Conservation (phyloP, 2,888 invertebrate species). For the Pterobdella sp. region DNA sequence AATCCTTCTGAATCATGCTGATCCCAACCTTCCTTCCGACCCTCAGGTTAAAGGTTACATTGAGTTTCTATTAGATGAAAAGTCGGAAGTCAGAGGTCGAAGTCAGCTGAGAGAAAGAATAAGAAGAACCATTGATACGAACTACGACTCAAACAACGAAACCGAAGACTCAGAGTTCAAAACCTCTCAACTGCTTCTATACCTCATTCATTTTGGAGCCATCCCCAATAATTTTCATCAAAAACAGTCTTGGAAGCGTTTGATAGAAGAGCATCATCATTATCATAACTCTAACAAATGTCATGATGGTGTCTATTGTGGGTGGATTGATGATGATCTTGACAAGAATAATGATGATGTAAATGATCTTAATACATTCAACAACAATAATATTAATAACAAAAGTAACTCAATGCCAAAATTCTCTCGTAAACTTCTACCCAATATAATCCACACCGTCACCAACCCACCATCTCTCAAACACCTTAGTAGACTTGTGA, state of each 20-base stretch:
- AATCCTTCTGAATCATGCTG: not conserved
- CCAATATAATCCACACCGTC: not conserved
- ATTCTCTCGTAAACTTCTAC: too few relatives aligned
- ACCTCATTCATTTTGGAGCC: not conserved
- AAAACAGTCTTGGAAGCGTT: constrained; percentile 36
- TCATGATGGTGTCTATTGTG: too few relatives aligned
- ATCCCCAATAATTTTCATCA: not conserved
- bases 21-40: not conserved
- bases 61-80: not conserved
- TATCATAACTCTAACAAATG: too few relatives aligned
- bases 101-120: not conserved
- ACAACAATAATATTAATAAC: too few relatives aligned
- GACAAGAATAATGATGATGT: too few relatives aligned
- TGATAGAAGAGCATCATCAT: too few relatives aligned
- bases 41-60: not conserved
- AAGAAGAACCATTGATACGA: not conserved
- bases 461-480: not conserved
- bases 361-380: too few relatives aligned
- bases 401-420: too few relatives aligned
- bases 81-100: not conserved
- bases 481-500: not conserved
- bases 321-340: too few relatives aligned
- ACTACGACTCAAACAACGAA: not conserved
- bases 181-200: not conserved
- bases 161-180: not conserved